Evolutionary conservation across 2,113 vertebrate species (phyloP).

Genomic region (Uropsilus gracilis): DNA sequence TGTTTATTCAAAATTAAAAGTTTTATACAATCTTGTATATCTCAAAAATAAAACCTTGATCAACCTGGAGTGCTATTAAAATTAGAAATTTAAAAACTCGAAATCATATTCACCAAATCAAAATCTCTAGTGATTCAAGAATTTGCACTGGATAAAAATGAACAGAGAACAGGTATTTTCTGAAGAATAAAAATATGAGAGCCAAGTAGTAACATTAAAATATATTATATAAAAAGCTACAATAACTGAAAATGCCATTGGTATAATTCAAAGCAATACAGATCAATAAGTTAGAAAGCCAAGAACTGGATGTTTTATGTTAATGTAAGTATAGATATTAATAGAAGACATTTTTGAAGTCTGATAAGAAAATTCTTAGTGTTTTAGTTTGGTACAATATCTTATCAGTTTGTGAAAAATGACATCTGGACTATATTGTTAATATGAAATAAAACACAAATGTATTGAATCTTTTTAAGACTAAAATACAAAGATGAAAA

Average conservation of each 20-base stretch:
- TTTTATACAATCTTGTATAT: not conserved
- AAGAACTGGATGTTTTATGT: not conserved
- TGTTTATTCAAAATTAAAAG: slow-evolving; percentile 12
- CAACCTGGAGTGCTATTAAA: not conserved
- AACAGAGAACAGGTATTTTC: not conserved
- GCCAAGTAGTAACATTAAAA: not conserved
- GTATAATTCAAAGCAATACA: not conserved
- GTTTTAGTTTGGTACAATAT: slow-evolving; percentile 20
- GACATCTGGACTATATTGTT: not conserved
- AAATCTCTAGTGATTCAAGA: not conserved
- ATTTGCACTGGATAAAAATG: not conserved
- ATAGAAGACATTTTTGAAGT: not conserved
- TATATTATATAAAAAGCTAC: not conserved
- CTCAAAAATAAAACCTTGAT: slow-evolving; percentile 10
- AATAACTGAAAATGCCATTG: not conserved
- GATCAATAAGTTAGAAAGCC: not conserved
- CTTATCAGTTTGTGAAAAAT: slow-evolving; percentile 12
- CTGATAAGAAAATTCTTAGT: not conserved
- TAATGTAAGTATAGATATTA: slow-evolving; percentile 5
- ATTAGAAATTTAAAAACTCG: not conserved
- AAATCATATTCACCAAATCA: slow-evolving; percentile 37
- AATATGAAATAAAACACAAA: slow-evolving; percentile 13
- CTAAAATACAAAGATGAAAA: slow-evolving; percentile 19
- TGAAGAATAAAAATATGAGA: not conserved
- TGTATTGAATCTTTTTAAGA: not conserved